phyloP scores from a whole-genome alignment of 2,113 vertebrate genomes.

The Stictonetta naevosa region DNA sequence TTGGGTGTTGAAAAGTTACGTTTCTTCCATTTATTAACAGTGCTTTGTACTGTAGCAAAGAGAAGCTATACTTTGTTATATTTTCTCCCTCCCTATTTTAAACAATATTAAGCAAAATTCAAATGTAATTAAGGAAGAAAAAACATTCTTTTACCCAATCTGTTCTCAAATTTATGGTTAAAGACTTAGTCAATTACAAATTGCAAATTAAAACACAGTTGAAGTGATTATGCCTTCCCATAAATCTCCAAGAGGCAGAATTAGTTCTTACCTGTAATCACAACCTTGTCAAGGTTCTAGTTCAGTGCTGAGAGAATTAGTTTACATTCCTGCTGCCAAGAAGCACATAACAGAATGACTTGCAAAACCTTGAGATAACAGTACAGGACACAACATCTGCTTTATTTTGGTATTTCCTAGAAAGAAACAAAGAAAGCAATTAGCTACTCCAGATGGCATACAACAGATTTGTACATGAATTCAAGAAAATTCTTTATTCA shows the following conservation, averaged over 20 bases:
- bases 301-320: constrained; percentile 45
- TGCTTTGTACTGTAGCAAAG: neutral
- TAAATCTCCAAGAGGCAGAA: neutral
- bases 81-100: neutral
- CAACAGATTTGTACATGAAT: neutral
- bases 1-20: neutral
- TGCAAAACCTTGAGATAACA: constrained; percentile 66
- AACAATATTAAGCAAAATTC: neutral
- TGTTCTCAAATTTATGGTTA: neutral
- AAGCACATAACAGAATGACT: constrained; percentile 49
- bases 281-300: constrained; percentile 52
- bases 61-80: neutral
- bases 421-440: constrained; percentile 43
- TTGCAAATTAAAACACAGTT: neutral
- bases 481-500: neutral
- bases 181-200: neutral
- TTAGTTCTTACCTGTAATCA: constrained; percentile 59
- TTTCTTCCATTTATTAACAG: neutral
- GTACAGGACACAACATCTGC: constrained; percentile 67
- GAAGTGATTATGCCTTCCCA: neutral
- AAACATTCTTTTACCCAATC: neutral
- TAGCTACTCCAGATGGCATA: constrained; percentile 11
- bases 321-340: constrained; percentile 73
- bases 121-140: neutral
- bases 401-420: constrained; percentile 67